These are phyloP conservation scores for Aurelia aurita DNA, from an alignment of 30 jellyfish, hydroid and myxozoan species.

Conservation along the genomic window DNA sequence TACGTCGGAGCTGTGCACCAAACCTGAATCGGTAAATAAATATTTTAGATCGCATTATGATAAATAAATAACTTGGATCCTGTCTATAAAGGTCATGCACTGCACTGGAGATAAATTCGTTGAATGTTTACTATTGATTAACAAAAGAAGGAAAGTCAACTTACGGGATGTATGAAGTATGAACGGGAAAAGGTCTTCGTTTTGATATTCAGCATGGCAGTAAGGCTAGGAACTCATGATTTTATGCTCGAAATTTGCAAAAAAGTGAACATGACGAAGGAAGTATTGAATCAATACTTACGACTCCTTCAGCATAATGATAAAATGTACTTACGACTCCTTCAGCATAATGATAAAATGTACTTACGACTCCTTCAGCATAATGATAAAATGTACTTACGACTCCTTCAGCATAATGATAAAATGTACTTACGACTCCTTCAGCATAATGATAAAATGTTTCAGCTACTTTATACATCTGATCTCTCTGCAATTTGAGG, in stretches of 20 bases:
- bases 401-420: constrained; percentile 81
- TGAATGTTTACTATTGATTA: too few species aligned
- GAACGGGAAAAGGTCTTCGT: too few species aligned
- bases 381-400: constrained; percentile 76
- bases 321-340: constrained; percentile 84
- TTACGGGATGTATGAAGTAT: too few species aligned
- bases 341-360: constrained; percentile 84
- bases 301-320: constrained; percentile 70
- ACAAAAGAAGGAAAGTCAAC: too few species aligned
- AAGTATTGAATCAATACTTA: too few species aligned
- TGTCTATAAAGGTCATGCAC: too few species aligned
- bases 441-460: constrained; percentile 84
- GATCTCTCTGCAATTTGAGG: constrained; percentile 83
- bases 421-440: constrained; percentile 80
- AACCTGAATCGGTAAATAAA: constrained; percentile 51
- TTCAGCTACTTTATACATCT: constrained; percentile 87
- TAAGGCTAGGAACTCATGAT: too few species aligned
- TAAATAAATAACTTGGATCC: too few species aligned
- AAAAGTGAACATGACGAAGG: too few species aligned
- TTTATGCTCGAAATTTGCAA: too few species aligned
- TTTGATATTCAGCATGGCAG: too few species aligned
- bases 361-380: constrained; percentile 86
- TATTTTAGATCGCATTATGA: background rate
- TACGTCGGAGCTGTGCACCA: constrained; percentile 98
- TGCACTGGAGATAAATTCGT: too few species aligned